These are phyloP conservation scores for Apis laboriosa DNA, from an alignment of 1,140 invertebrate species.

Conservation along the genomic window DNA sequence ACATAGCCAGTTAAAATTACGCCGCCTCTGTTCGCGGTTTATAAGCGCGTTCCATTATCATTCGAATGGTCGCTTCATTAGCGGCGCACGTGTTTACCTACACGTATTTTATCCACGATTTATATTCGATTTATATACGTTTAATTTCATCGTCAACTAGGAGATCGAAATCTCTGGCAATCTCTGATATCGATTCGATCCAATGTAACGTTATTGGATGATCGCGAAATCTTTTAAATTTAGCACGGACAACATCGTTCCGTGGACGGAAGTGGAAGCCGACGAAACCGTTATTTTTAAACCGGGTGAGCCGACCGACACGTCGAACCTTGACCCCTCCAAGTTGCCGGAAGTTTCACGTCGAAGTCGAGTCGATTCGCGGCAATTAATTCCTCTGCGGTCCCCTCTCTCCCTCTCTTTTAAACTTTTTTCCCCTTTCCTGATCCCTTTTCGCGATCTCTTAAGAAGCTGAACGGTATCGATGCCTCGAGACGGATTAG, in stretches of 20 bases:
- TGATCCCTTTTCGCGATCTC: neutral
- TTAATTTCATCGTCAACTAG: too few species aligned
- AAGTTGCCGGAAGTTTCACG: neutral
- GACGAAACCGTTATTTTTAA: neutral
- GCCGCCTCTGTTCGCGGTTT: slow-evolving; percentile 1
- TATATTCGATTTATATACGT: too few species aligned
- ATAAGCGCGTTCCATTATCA: slow-evolving; percentile 12
- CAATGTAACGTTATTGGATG: too few species aligned
- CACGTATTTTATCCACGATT: too few species aligned
- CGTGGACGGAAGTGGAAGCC: neutral
- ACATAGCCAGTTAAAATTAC: slow-evolving; percentile 28
- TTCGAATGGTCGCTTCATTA: slow-evolving; percentile 30
- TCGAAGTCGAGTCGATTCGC: neutral
- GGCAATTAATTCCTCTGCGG: neutral
- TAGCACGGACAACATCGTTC: neutral
- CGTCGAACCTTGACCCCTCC: slow-evolving; percentile 6
- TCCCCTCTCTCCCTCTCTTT: neutral
- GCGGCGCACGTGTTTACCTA: neutral
- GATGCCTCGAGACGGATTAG: slow-evolving; percentile 17
- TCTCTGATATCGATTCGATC: too few species aligned
- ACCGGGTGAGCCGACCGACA: neutral
- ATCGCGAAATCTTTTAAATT: neutral
- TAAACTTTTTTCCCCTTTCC: neutral
- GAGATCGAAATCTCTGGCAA: too few species aligned
- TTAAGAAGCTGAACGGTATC: neutral